Percentiles rank a stretch among this genome's conserved stretches.
Evolutionary conservation across 2,797 vertebrate genomes (phyloP).

Genomic region (Limosa lapponica): DNA sequence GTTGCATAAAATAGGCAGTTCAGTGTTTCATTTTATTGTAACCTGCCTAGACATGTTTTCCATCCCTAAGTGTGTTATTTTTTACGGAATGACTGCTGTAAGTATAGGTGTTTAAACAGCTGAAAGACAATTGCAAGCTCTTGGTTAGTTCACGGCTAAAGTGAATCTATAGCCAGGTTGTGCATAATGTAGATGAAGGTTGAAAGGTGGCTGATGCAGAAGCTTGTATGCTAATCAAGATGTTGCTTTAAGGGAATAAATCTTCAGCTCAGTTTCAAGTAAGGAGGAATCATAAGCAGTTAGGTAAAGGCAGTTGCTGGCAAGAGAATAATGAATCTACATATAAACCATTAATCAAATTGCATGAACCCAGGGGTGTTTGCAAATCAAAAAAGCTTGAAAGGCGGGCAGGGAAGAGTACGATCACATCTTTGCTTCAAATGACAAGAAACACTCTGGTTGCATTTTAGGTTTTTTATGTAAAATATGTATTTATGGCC

Average conservation of each 20-base stretch:
- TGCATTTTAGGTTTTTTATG: not conserved
- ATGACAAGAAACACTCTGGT: fast-evolving
- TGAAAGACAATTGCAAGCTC: not conserved
- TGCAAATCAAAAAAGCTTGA: not conserved
- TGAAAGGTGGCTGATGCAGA: not conserved
- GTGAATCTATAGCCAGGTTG: not conserved
- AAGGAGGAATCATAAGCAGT: not conserved
- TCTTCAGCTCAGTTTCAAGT: not conserved
- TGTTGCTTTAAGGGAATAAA: not conserved
- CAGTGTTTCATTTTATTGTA: not conserved
- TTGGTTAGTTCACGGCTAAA: not conserved
- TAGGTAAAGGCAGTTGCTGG: not conserved
- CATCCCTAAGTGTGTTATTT: not conserved
- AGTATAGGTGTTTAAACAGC: not conserved
- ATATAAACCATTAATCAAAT: not conserved
- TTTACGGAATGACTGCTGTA: not conserved
- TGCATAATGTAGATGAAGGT: not conserved
- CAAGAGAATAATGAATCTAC: not conserved
- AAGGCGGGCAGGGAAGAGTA: not conserved
- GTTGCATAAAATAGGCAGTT: not conserved
- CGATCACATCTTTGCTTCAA: not conserved
- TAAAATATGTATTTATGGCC: not conserved
- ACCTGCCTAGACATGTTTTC: not conserved
- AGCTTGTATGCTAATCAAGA: not conserved
- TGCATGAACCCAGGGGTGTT: not conserved